Evolutionary conservation across 1,140 invertebrate genomes (phyloP), one percentile per base, ranked within the genome.

Genomic region (Drosophila truncata): DNA sequence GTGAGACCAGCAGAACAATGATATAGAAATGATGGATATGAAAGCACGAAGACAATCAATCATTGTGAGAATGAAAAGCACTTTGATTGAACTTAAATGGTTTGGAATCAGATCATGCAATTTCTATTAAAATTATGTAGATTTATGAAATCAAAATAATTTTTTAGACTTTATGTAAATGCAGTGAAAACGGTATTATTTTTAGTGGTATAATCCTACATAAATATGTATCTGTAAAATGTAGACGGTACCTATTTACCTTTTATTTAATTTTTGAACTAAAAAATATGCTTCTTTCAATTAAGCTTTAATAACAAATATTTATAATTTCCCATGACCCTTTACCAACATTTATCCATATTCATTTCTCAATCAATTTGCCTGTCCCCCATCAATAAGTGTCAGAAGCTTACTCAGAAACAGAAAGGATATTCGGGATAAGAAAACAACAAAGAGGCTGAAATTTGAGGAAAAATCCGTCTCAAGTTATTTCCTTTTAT

Each of bases 401-500:
- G 46, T 67, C 62, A n/a, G 63, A 23, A 44, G 18, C 46, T 29
- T 70, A 70, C 63, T 74, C 77, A 81, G 41, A 58, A 65, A 66
- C 62, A 54, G 61, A 70, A 82, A 63, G 52, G 16, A 41, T 42
- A 64, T 50, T 31, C 20, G 66, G 62, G 55, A 39, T 49, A 47
- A 42, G 46, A 44, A 35, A 61, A 73, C 18, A 67, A 61, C 23
- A 66, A 52, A 37, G 23, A 16, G 46, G 37, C 69, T 49, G 23
- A 61, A 67, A 44, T 39, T 71, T 70, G 63, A 37, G 60, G 29
- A 61, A 65, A 75, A 67, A 55, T 23, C 60, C 64, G 52, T 62
- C 46, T 44, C 25, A 60, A 90, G 81, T 73, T 79, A 75, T 90
- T 81, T 61, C 73, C 59, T 66, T 49, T 88, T 71, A 75, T 87